These are phyloP conservation scores for Cetonia aurata DNA, from an alignment of 2,888 invertebrate genomes.

Conservation along the genomic window DNA sequence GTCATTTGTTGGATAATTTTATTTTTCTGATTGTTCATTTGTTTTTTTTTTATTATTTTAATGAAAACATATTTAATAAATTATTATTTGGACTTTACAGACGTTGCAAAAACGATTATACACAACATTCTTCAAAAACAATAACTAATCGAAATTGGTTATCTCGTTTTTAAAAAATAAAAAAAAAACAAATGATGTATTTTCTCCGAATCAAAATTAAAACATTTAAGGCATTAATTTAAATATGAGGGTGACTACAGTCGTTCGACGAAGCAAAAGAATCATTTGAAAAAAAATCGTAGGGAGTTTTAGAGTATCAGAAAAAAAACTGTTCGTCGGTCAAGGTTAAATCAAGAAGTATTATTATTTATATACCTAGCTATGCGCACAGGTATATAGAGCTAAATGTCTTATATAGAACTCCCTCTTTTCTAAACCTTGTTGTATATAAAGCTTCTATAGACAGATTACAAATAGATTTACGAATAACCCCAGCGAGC, in stretches of 20 bases:
- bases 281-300: neutral
- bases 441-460: too few species aligned
- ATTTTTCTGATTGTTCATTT: too few species aligned
- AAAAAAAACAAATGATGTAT: too few species aligned
- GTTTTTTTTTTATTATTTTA: too few species aligned
- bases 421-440: neutral
- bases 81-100: too few species aligned
- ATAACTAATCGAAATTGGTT: neutral
- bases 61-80: too few species aligned
- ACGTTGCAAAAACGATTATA: neutral
- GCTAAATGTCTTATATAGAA: neutral
- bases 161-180: neutral
- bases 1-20: too few species aligned
- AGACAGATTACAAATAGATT: too few species aligned
- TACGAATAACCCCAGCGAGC: too few species aligned
- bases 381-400: too few species aligned
- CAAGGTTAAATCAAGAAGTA: slow-evolving; percentile 4
- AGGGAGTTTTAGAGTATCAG: neutral
- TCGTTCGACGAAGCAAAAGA: neutral
- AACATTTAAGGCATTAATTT: too few species aligned
- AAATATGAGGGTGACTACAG: neutral
- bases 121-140: neutral
- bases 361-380: neutral
- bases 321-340: slow-evolving; percentile 6
- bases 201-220: too few species aligned